Conservation (phyloP, 2,888 invertebrate species). For the Crematogaster levior region DNA sequence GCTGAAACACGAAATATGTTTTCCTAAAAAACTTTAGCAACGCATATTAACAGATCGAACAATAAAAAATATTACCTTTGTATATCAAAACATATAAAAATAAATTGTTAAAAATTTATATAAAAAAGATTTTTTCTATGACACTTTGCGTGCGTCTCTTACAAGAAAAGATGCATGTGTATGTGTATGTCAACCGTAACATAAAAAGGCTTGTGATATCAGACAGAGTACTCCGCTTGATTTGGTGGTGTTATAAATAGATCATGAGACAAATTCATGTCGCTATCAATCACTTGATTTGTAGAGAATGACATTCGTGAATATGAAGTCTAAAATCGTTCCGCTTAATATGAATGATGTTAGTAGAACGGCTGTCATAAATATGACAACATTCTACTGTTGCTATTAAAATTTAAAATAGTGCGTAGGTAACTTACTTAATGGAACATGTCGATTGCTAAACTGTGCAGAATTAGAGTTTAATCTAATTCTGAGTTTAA, state of each 20-base stretch:
- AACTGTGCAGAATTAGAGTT: not conserved
- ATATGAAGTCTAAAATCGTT: not conserved
- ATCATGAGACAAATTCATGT: not conserved
- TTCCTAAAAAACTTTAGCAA: not conserved
- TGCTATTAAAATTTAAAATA: constrained; percentile 8
- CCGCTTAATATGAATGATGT: constrained; percentile 23
- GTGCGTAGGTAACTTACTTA: not conserved
- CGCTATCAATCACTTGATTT: constrained; percentile 22
- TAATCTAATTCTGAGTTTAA: too few relatives aligned
- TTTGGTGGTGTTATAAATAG: constrained; percentile 17
- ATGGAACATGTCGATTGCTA: not conserved
- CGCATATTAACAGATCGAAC: not conserved
- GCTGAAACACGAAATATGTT: constrained; percentile 85
- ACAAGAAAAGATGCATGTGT: too few relatives aligned
- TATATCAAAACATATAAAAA: too few relatives aligned
- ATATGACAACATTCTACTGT: not conserved
- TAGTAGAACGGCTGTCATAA: constrained; percentile 2
- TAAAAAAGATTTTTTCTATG: too few relatives aligned
- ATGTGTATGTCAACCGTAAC: not conserved
- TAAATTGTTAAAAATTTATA: too few relatives aligned
- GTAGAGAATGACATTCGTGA: constrained; percentile 25
- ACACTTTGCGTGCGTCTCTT: too few relatives aligned
- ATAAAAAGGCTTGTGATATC: not conserved
- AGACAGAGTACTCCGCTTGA: not conserved
- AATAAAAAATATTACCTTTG: too few relatives aligned